Percentiles rank a stretch among this genome's conserved stretches.
Conservation (phyloP, 2,113 vertebrate species). For the Eurystomus gularis region DNA sequence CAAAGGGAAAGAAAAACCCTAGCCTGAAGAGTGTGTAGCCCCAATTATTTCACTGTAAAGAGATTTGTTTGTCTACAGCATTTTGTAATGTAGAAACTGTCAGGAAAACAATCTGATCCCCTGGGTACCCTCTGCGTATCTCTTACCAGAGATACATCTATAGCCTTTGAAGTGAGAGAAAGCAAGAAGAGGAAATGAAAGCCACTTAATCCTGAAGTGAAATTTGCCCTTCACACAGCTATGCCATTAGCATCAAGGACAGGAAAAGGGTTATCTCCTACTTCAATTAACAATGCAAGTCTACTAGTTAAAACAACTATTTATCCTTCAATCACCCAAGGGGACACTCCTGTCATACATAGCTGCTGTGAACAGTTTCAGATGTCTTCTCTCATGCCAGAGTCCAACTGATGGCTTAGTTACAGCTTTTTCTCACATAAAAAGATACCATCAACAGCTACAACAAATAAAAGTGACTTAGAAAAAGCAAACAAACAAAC, state of each 20-base stretch:
- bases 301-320: not conserved
- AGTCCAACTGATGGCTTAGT: not conserved
- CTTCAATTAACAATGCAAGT: not conserved
- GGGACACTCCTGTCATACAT: not conserved
- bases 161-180: not conserved
- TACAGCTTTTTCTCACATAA: not conserved
- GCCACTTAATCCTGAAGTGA: not conserved
- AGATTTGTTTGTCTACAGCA: not conserved
- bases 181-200: not conserved
- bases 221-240: not conserved
- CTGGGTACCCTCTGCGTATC: not conserved
- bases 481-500: no score
- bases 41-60: not conserved
- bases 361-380: not conserved
- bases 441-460: not conserved
- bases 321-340: not conserved
- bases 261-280: not conserved
- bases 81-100: not conserved
- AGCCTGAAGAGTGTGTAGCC: not conserved
- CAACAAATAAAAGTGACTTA: not conserved
- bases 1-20: not conserved
- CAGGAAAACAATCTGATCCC: not conserved
- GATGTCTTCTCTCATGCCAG: not conserved
- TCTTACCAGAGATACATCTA: not conserved
- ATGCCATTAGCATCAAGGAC: not conserved